Evolutionary conservation across 2,113 vertebrate species (phyloP).

Genomic region (Pedetes capensis): DNA sequence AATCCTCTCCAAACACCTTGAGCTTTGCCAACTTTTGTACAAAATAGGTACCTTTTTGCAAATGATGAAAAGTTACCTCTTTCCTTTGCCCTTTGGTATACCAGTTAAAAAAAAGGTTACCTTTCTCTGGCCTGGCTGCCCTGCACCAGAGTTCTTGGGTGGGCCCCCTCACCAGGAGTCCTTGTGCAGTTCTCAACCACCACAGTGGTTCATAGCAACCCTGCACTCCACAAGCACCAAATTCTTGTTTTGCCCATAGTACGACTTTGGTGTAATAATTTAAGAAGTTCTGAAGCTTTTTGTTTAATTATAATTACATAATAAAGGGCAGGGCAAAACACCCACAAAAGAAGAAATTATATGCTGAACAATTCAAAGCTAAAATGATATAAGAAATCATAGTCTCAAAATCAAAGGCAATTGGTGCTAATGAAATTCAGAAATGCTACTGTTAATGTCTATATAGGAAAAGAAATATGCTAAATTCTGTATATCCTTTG

Average conservation of each 20-base stretch:
- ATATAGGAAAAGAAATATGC: background rate
- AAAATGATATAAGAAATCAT: background rate
- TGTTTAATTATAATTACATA: background rate
- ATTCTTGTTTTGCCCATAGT: background rate
- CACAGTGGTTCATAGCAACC: background rate
- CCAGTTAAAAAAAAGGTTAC: background rate
- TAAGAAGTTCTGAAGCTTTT: background rate
- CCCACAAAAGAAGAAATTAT: background rate
- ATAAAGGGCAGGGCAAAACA: background rate
- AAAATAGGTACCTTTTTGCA: background rate
- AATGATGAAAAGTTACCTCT: background rate
- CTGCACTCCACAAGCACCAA: background rate
- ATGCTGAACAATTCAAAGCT: background rate
- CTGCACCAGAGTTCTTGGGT: background rate
- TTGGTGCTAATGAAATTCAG: background rate
- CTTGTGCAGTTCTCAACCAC: accelerated
- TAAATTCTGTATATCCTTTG: background rate
- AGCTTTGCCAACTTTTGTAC: background rate
- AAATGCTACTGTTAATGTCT: background rate
- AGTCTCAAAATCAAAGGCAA: background rate
- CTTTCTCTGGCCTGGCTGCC: background rate
- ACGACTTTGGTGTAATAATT: background rate
- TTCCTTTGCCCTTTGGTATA: background rate
- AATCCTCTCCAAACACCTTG: background rate
- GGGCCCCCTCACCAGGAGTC: background rate